Base-by-base conservation (phyloP, 2,888 invertebrate genomes). In the Agrochola litura region DNA sequence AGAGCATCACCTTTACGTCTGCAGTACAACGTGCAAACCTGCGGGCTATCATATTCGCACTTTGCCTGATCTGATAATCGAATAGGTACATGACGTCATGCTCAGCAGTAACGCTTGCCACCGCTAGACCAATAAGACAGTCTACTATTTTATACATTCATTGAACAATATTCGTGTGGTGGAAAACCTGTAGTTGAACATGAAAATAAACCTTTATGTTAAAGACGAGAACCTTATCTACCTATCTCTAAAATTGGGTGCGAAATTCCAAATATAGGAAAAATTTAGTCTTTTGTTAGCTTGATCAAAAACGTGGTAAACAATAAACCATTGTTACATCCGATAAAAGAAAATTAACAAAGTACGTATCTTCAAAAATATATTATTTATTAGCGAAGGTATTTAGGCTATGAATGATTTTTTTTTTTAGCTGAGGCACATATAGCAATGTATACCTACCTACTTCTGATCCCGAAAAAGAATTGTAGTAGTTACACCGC, bases 321-420 rank as follows among this genome's bases (percentile, higher is more conserved):
- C 37, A 56, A 76, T 64, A 25, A 77, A 58, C 25, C 10, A 66
- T 76, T 66, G 41, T 65, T 19, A 30, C 25, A 75, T 63, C 43
- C 6, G 2, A 19, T 56, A 67, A 30, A 68, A 19, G 12, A 64
- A 63, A 64, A 41, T 52, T 8, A 14, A 41, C 12, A 56, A 56
- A 58, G 10, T 73, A 67, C 25, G 12, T 66, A 16, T 30, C 46
- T n/a, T n/a, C 10, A 19, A 54, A 43, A 74, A 52, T 54, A 43
- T 61, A 12, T 56, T 61, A 37, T 74, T 73, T 22, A 41, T 12
- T 25, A 16, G 6, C 0, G 49, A 12, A 43, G 8, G 30, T 52
- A 60, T 60, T 61, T 52, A 6, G 22, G 9, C 41, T 25, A 5
- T 52, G 49, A 52, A 12, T 19, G 0, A 43, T 25, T 10, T 56